These are phyloP conservation scores for Ascaphus truei DNA, from an alignment of 2,113 vertebrate species.

Conservation along the genomic window DNA sequence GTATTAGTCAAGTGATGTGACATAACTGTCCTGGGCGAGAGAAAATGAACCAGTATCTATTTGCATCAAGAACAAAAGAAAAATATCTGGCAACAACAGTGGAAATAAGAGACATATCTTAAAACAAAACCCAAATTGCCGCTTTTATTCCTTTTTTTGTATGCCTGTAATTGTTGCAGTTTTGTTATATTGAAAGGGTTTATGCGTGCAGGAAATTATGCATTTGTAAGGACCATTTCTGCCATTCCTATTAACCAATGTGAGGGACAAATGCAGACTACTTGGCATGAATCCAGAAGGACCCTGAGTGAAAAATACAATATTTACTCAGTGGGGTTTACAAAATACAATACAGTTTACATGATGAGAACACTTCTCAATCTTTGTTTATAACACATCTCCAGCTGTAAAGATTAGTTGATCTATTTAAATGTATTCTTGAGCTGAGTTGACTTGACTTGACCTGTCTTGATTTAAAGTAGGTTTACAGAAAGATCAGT, in stretches of 20 bases:
- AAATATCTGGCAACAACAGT: conserved; percentile 42
- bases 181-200: not conserved
- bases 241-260: not conserved
- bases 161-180: not conserved
- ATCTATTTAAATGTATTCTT: conserved; percentile 19
- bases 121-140: conserved; percentile 7
- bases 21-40: conserved; percentile 62
- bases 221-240: not conserved
- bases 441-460: conserved; percentile 13
- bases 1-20: conserved; percentile 74
- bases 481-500: conserved; percentile 25
- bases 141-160: not conserved
- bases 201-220: not conserved
- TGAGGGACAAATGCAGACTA: not conserved
- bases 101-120: conserved; percentile 1
- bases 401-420: conserved; percentile 25
- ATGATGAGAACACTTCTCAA: not conserved
- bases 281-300: not conserved
- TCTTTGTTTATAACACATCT: not conserved
- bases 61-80: conserved; percentile 71
- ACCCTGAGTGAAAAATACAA: not conserved
- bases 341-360: not conserved
- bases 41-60: conserved; percentile 68
- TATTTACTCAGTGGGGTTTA: not conserved
- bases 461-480: not conserved